Conservation (phyloP, 2,113 vertebrate species). For the Sprattus sprattus region DNA sequence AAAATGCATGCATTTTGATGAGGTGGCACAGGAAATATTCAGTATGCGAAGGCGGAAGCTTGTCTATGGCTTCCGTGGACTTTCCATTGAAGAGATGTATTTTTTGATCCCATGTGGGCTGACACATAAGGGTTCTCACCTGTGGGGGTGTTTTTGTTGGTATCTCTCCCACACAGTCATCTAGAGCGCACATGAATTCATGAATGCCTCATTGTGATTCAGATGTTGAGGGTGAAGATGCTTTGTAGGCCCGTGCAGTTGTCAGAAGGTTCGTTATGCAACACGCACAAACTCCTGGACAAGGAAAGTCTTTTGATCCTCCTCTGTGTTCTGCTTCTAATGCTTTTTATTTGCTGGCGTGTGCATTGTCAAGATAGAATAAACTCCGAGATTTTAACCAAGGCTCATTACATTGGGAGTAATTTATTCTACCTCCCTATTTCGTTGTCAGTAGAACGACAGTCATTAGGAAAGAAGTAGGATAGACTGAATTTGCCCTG, state of each 20-base stretch:
- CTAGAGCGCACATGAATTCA: background rate
- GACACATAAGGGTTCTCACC: background rate
- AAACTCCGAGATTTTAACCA: background rate
- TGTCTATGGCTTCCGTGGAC: background rate
- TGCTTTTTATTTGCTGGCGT: background rate
- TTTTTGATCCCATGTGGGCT: slow-evolving; percentile 1
- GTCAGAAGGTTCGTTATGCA: background rate
- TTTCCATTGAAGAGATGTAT: slow-evolving; percentile 6
- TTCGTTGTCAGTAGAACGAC: background rate
- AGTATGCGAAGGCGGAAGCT: background rate
- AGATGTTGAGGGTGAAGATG: background rate
- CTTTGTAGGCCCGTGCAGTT: background rate
- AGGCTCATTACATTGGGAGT: background rate
- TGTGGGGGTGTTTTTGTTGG: background rate
- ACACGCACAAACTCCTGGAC: background rate
- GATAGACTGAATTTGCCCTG: background rate
- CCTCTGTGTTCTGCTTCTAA: background rate
- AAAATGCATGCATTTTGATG: slow-evolving; percentile 1
- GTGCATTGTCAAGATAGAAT: background rate
- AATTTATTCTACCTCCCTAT: background rate
- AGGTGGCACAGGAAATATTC: background rate
- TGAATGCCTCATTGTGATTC: background rate
- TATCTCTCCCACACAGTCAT: background rate
- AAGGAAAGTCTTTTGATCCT: background rate
- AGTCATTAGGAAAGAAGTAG: background rate